Conservation (phyloP, 2,113 vertebrate species). For the Eira barbara region DNA sequence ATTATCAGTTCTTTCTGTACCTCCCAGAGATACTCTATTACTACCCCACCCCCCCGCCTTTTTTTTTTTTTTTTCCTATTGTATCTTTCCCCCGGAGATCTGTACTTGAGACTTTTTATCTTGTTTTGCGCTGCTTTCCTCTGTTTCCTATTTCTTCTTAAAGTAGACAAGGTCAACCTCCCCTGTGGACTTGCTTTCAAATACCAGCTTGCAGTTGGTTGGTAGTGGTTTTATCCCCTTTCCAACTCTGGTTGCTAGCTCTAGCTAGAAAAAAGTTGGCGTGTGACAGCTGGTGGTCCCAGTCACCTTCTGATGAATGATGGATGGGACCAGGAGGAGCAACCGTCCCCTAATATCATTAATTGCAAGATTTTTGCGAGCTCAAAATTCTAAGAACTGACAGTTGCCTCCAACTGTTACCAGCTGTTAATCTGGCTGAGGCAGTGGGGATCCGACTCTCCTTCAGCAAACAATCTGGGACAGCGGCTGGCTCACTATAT, state of each 20-base stretch:
- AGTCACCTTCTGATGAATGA: slow-evolving; percentile 43
- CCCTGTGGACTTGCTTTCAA: not conserved
- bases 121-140: not conserved
- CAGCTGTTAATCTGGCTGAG: slow-evolving; percentile 65
- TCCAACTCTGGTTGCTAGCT: not conserved
- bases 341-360: slow-evolving; percentile 22
- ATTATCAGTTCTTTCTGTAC: not conserved
- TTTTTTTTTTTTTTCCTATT: not conserved
- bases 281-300: slow-evolving; percentile 46
- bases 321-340: slow-evolving; percentile 50
- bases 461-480: slow-evolving; percentile 7
- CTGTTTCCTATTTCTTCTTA: not conserved
- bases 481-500: not conserved
- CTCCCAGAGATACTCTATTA: not conserved
- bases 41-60: no score
- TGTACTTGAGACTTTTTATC: not conserved
- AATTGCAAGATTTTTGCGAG: slow-evolving; percentile 30
- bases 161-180: not conserved
- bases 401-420: slow-evolving; percentile 66
- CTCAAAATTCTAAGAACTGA: slow-evolving; percentile 53
- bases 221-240: not conserved
- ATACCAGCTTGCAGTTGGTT: not conserved
- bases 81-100: not conserved
- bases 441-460: not conserved
- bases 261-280: not conserved